These are phyloP conservation scores for Castor canadensis DNA, from an alignment of 2,113 vertebrate species.

Conservation along the genomic window DNA sequence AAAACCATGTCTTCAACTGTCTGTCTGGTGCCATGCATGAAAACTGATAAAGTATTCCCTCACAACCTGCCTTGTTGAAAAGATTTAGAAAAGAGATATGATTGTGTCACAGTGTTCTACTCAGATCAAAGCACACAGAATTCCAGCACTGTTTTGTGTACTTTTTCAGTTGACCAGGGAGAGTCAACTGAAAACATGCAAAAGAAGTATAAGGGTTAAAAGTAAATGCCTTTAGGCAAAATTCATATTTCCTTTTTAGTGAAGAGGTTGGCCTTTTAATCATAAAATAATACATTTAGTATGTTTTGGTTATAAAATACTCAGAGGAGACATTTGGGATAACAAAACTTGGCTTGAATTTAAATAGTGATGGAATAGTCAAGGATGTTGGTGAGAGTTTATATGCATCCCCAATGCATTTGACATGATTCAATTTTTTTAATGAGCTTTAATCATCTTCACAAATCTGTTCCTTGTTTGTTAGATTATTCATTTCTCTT, in stretches of 20 bases:
- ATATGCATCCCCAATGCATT: not conserved
- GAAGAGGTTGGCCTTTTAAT: not conserved
- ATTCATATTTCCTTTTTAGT: not conserved
- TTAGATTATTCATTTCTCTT: not conserved
- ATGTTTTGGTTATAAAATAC: not conserved
- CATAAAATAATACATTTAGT: not conserved
- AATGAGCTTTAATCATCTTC: not conserved
- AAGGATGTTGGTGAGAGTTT: not conserved
- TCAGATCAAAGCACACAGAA: not conserved
- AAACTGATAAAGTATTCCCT: constrained; percentile 38
- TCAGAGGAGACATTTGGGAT: not conserved
- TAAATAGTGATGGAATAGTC: not conserved
- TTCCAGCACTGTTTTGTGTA: not conserved
- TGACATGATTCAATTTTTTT: not conserved
- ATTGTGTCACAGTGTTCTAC: not conserved
- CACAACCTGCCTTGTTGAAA: not conserved
- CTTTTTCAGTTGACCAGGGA: not conserved
- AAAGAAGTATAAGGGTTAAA: not conserved
- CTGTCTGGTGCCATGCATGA: not conserved
- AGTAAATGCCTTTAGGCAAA: not conserved
- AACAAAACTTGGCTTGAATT: not conserved
- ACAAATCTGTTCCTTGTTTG: not conserved
- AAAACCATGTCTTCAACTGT: not conserved
- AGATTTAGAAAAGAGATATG: not conserved
- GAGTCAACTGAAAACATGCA: not conserved